phyloP scores from a whole-genome alignment of 2,888 invertebrate genomes.

The Drosophila nigricruria region DNA sequence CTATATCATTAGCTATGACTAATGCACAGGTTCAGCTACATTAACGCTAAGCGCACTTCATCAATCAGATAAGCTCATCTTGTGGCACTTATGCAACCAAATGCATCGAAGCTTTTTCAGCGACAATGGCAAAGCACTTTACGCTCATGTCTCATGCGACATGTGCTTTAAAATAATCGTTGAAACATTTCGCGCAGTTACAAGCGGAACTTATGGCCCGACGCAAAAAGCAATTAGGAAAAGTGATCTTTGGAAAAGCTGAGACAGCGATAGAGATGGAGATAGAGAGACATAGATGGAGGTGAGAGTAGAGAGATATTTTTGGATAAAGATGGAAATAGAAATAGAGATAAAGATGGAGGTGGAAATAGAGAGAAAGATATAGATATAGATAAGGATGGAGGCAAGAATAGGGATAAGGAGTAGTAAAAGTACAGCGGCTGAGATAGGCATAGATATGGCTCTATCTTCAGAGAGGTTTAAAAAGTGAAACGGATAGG shows the following conservation, averaged over 20 bases:
- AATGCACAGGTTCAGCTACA: not conserved
- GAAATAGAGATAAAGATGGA: not conserved
- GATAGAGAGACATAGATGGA: not conserved
- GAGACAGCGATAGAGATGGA: not conserved
- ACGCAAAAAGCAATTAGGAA: not conserved
- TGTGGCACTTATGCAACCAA: constrained; percentile 38
- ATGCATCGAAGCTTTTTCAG: constrained; percentile 32
- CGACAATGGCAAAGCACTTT: constrained; percentile 36
- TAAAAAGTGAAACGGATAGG: too few species aligned
- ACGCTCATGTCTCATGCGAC: constrained; percentile 15
- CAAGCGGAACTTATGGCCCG: not conserved
- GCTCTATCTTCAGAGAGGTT: too few species aligned
- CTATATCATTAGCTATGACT: not conserved
- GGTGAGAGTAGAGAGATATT: not conserved
- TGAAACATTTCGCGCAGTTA: constrained; percentile 17
- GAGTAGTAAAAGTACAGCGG: too few species aligned
- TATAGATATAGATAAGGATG: not conserved
- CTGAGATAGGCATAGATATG: too few species aligned
- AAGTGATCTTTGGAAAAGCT: not conserved
- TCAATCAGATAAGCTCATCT: constrained; percentile 27
- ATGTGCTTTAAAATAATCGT: constrained; percentile 33
- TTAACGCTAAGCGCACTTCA: constrained; percentile 16
- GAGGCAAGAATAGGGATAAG: not conserved
- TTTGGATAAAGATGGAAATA: not conserved
- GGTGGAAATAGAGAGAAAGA: not conserved